These are phyloP conservation scores for Apostichopus japonicus DNA, from an alignment of 35 echinoderm and acorn worm genomes.

Conservation along the genomic window DNA sequence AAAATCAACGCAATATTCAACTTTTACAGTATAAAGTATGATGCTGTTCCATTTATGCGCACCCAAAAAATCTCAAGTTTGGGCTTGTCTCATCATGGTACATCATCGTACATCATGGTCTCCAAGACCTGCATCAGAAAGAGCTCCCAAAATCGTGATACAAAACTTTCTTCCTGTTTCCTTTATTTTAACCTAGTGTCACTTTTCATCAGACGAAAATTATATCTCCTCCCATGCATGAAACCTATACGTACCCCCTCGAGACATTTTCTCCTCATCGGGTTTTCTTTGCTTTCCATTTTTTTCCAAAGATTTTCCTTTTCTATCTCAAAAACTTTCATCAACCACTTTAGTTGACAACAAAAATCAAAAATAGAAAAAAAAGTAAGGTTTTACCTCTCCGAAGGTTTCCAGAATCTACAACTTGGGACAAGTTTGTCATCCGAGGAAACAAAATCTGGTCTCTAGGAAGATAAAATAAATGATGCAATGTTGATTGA, in stretches of 20 bases:
- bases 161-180: too few species aligned
- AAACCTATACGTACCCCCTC: background rate
- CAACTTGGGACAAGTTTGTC: conserved; percentile 7
- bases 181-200: too few species aligned
- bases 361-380: background rate
- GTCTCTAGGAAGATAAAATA: background rate
- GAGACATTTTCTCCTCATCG: background rate
- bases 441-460: background rate
- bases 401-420: conserved; percentile 9
- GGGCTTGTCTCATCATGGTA: too few species aligned
- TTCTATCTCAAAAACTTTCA: background rate
- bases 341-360: background rate
- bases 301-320: background rate
- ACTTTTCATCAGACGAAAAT: too few species aligned
- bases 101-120: too few species aligned
- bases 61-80: too few species aligned
- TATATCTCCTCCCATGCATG: too few species aligned
- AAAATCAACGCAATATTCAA: too few species aligned
- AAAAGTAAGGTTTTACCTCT: background rate
- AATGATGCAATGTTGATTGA: background rate
- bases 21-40: too few species aligned
- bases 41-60: too few species aligned
- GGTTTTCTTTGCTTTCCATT: background rate
- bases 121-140: too few species aligned
- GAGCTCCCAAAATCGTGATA: too few species aligned